A percentile compares a stretch with the other conserved stretches of the same genome.
Evolutionary conservation across 2,888 invertebrate species (phyloP).

Genomic region (Amphiduros pacificus): DNA sequence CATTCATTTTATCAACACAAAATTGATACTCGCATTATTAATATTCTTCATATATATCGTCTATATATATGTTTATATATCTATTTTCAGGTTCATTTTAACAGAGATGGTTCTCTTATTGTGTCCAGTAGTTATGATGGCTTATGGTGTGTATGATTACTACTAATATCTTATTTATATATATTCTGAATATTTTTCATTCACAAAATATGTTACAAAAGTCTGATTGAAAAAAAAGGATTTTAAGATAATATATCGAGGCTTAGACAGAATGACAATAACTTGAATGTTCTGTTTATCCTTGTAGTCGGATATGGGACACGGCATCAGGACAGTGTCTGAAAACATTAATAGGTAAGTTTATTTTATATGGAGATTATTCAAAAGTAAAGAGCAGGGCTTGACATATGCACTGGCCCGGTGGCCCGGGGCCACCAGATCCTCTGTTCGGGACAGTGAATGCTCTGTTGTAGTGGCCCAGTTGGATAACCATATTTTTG

Average conservation of each 20-base stretch:
- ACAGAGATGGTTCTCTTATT: slow-evolving; percentile 96
- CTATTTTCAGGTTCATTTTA: slow-evolving; percentile 76
- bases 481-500: no score
- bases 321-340: slow-evolving; percentile 98
- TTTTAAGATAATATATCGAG: background rate
- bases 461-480: no score
- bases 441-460: no score
- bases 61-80: no score
- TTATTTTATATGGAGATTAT: background rate
- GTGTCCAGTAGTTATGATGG: slow-evolving; percentile 99
- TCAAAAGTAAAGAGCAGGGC: no score
- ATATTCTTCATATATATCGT: no score
- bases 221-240: background rate
- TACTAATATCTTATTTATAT: background rate
- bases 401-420: no score
- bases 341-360: slow-evolving; percentile 84
- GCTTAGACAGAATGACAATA: no score
- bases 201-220: background rate
- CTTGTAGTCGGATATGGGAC: slow-evolving; percentile 95
- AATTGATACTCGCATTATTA: no score
- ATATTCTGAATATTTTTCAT: background rate
- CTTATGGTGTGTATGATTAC: slow-evolving; percentile 78
- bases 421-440: no score
- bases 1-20: no score
- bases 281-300: slow-evolving; percentile 2